Percentiles rank a stretch among this genome's conserved stretches.
Conservation (phyloP, 2,797 vertebrate species). For the Echeneis naucrates region DNA sequence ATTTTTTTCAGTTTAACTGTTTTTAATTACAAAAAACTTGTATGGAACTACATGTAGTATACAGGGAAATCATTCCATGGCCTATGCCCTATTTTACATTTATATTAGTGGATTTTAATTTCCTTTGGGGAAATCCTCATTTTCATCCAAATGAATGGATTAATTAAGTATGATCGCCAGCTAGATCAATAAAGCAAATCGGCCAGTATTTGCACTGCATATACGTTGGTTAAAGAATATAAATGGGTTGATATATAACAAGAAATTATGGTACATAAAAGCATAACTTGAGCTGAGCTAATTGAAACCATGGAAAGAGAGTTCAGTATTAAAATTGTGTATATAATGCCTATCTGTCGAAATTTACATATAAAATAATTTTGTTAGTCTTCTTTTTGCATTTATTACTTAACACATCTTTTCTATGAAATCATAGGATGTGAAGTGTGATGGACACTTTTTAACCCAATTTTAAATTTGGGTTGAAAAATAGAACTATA, state of each 20-base stretch:
- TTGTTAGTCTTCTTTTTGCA: not conserved
- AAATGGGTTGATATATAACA: not conserved
- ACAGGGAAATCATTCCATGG: not conserved
- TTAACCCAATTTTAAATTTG: not conserved
- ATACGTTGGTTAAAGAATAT: too few relatives aligned
- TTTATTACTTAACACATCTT: not conserved
- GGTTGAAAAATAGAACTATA: not conserved
- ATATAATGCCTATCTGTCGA: too few relatives aligned
- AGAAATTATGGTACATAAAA: not conserved
- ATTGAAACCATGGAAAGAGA: not conserved
- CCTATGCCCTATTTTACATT: conserved; percentile 15
- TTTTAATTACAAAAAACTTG: not conserved
- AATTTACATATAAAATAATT: not conserved
- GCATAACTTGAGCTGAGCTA: not conserved
- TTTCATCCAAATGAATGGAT: conserved; percentile 25
- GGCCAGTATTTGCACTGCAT: not conserved
- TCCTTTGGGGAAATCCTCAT: conserved; percentile 11
- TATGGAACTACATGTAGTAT: not conserved
- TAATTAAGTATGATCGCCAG: not conserved
- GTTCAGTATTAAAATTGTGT: not conserved
- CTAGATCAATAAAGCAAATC: conserved; percentile 23
- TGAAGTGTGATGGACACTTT: not conserved
- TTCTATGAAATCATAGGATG: too few relatives aligned
- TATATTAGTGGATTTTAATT: conserved; percentile 32
- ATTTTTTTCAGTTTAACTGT: not conserved